Evolutionary conservation across 2,113 vertebrate genomes (phyloP), one percentile per base, ranked within the genome.

Genomic region (Etia nguti): DNA sequence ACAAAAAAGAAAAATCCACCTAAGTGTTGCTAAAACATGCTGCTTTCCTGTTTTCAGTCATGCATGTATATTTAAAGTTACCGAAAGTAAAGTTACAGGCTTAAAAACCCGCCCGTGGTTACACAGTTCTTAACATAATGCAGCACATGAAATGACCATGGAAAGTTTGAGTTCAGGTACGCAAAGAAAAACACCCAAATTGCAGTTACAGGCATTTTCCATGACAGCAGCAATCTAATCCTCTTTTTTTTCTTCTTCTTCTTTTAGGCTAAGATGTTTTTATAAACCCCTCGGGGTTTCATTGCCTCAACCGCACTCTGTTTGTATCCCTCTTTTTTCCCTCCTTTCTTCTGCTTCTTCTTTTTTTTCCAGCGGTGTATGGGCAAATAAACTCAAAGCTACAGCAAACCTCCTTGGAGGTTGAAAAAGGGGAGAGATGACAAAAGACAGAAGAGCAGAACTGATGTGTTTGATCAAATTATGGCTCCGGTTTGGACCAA

Each of bases 81-180:
- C 34, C 20, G 1, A 36, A 68, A 50, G 68, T 86, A 38, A 86
- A 86, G 57, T 83, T 77, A 77, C 73, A 31, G 73, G 46, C 46
- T 77, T 79, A 29, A 48, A 62, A 22, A 68, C 11, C 18, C 26
- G 70, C 81, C 8, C 6, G 5, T 62, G 92, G 89, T 92, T 89
- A 77, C 60, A 6, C 84, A 79, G 88, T 90, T 91, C 86, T 84
- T 48, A 3, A 26, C 56, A n/a, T 54, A 54, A 83, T 70, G 24
- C 83, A 56, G 81, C 50, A 11, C 41, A 43, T 48, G 83, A 89
- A 92, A 84, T 86, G 85, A 84, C 59, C 75, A 20, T 85, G 89
- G 91, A 93, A 93, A 90, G 89, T 94, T 81, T 85, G 90, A 94
- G 59, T 88, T 89, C 94, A 95, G 94, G 93, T 94, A 92, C 83